phyloP scores from a whole-genome alignment of 2,797 vertebrate species.

The Kryptopterus vitreolus region DNA sequence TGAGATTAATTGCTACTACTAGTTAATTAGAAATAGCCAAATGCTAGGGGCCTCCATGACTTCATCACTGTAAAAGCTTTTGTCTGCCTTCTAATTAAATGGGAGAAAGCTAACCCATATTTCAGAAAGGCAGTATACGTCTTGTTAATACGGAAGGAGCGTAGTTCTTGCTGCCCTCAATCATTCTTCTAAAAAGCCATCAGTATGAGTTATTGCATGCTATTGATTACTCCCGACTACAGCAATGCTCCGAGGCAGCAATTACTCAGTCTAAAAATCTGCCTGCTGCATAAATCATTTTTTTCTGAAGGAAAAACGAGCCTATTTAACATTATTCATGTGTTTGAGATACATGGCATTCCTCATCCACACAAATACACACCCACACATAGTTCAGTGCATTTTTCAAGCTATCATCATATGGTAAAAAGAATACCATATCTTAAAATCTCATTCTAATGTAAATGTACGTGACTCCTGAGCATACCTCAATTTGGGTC shows the following conservation, averaged over 20 bases:
- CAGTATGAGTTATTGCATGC: neutral
- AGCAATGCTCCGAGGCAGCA: neutral
- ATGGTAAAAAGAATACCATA: neutral
- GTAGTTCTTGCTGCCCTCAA: neutral
- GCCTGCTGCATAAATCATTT: neutral
- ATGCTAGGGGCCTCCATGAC: neutral
- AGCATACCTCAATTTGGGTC: slow-evolving; percentile 20
- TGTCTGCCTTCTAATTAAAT: slow-evolving; percentile 26
- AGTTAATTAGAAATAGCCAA: neutral
- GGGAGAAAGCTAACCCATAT: slow-evolving; percentile 19
- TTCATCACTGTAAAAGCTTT: slow-evolving; percentile 1
- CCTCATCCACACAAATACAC: neutral
- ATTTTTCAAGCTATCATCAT: neutral
- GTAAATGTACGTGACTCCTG: neutral
- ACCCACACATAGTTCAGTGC: neutral
- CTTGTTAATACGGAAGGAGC: slow-evolving; percentile 12
- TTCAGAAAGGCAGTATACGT: slow-evolving; percentile 1
- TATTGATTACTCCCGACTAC: neutral
- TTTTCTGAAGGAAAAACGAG: neutral
- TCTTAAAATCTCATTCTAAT: neutral
- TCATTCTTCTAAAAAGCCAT: neutral
- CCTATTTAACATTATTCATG: neutral
- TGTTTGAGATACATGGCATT: neutral
- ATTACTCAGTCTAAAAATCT: neutral
- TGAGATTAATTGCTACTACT: neutral